A percentile compares a stretch with the other conserved stretches of the same genome.
These are phyloP conservation scores for Clavelina lepadiformis DNA, from an alignment of 23 tunicate genomes.

Conservation along the genomic window DNA sequence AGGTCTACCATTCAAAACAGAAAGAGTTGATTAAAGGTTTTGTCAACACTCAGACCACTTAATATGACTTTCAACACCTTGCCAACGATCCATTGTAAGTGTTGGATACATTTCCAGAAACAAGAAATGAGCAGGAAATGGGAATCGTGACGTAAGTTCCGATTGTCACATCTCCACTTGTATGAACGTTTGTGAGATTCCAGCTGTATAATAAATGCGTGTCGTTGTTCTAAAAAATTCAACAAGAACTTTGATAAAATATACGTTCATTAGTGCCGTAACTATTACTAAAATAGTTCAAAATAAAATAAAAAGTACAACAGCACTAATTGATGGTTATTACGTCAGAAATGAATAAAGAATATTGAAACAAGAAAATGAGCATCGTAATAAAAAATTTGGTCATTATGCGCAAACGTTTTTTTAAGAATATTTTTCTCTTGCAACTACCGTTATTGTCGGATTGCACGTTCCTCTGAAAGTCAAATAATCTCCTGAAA, in stretches of 20 bases:
- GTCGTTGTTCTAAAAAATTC: neutral
- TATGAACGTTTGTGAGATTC: neutral
- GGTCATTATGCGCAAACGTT: too few relatives aligned
- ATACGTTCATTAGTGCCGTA: too few relatives aligned
- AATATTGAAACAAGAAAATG: too few relatives aligned
- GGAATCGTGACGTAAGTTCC: constrained; percentile 15
- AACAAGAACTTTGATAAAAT: too few relatives aligned
- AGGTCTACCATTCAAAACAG: too few relatives aligned
- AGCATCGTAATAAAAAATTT: too few relatives aligned
- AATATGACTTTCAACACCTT: neutral
- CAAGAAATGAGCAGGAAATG: neutral
- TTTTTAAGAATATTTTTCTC: too few relatives aligned
- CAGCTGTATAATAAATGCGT: neutral
- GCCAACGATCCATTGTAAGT: constrained; percentile 1
- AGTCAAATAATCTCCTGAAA: neutral
- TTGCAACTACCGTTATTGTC: neutral
- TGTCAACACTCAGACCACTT: neutral
- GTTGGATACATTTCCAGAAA: constrained; percentile 2
- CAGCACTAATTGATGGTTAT: too few relatives aligned
- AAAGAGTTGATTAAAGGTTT: neutral
- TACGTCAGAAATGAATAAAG: too few relatives aligned
- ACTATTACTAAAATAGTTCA: too few relatives aligned
- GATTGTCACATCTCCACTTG: constrained; percentile 8
- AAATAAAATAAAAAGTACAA: too few relatives aligned
- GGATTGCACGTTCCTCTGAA: constrained; percentile 11